Evolutionary conservation across 64 coral and sea anemone species (phyloP).

Genomic region (Acropora yongei): DNA sequence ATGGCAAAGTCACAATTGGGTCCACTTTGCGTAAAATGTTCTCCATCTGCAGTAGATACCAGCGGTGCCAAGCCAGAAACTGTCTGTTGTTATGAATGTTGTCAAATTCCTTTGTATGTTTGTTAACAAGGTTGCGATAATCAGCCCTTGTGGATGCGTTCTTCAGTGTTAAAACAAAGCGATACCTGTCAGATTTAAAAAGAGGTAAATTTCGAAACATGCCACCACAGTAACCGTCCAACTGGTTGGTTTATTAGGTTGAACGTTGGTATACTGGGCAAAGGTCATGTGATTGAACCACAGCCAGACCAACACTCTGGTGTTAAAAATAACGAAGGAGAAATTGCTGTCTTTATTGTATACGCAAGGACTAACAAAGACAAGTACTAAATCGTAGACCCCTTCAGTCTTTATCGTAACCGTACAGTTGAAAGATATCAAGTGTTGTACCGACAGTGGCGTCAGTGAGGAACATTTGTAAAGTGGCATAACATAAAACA

Average conservation of each 20-base stretch:
- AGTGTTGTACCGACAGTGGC: neutral
- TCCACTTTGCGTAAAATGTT: slow-evolving; percentile 55
- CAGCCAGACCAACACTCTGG: no score
- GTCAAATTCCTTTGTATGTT: neutral
- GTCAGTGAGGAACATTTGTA: neutral
- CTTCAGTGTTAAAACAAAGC: neutral
- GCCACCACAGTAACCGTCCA: no score
- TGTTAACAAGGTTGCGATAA: slow-evolving; percentile 1
- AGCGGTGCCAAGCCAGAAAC: slow-evolving; percentile 73
- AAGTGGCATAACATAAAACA: neutral
- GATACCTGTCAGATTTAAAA: neutral
- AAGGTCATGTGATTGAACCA: no score
- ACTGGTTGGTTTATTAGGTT: no score
- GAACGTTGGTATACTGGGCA: no score
- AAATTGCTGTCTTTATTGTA: no score
- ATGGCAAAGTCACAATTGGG: slow-evolving; percentile 52
- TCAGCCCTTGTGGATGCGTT: neutral
- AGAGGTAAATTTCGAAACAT: neutral
- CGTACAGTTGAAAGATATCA: neutral
- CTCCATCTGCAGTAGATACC: slow-evolving; percentile 66
- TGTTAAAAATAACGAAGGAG: no score
- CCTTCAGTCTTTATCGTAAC: no score
- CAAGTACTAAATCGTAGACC: no score
- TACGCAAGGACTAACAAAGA: no score
- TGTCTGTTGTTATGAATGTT: slow-evolving; percentile 46